Evolutionary conservation across 2,888 invertebrate genomes (phyloP), one percentile per base, ranked within the genome.

Genomic region (Beris morrisii): DNA sequence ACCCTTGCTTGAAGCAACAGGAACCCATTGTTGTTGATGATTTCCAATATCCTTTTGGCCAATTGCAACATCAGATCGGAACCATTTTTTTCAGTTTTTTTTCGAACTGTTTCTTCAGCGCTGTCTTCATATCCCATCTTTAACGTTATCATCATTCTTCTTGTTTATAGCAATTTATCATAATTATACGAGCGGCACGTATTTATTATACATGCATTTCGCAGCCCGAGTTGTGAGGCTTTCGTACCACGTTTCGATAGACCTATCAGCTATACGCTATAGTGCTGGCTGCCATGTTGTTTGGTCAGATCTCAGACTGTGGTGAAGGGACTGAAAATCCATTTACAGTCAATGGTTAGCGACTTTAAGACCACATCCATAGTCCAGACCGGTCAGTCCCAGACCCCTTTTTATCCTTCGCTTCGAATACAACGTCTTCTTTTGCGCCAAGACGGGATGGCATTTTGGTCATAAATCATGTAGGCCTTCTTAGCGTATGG

Each of bases 101-200:
- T 38, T 3, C 38, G 38, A 38, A 9, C 38, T 3, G 38, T 38
- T 38, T 48, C 22, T 48, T 48, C 12, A 13, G 32, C n/a, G 9
- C 32, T 54, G 31, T 38, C 43, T 15, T 59, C 59, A 30, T 66
- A 61, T 66, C 61, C 56, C 63, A 56, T 64, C 58, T 64, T 64
- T 58, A 67, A 67, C 53, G 64, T 67, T 67, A 67, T 67, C 67
- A 67, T 67, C 67, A 67, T 67, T 67, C 64, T 67, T 67, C 67
- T 67, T 67, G 64, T 67, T 67, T 64, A 67, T 53, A 45, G 67
- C 64, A 67, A 67, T 67, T 67, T 67, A 67, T 67, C 67, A 67
- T 67, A 67, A 67, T 67, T 67, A 67, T 67, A 67, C 50, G 50
- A 67, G 64, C 67, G 67, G 67, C 67, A 52, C 63, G 67, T 67